Conservation (phyloP, 2,888 invertebrate genomes). For the Galerucella nymphaeae region DNA sequence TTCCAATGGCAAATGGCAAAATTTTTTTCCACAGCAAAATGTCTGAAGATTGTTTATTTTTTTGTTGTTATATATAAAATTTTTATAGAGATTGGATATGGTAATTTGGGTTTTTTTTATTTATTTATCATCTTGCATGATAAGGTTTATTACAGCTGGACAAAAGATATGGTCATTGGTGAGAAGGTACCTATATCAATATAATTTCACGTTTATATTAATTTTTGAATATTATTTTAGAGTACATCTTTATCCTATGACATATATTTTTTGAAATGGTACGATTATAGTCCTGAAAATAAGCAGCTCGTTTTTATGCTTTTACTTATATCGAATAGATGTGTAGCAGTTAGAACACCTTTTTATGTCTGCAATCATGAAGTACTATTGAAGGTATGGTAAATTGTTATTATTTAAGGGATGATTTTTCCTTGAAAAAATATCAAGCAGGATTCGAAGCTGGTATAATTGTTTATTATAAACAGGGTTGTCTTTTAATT, state of each 20-base stretch:
- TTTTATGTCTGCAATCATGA: neutral
- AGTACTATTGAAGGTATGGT: neutral
- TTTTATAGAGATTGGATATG: neutral
- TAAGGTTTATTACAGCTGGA: neutral
- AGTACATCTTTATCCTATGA: neutral
- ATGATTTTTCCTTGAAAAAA: no score
- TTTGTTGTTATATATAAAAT: neutral
- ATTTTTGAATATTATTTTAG: neutral
- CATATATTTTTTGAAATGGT: neutral
- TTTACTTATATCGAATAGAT: neutral
- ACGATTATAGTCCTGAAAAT: constrained; percentile 3
- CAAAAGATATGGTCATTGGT: neutral
- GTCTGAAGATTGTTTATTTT: no score
- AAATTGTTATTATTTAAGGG: neutral
- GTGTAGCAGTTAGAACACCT: neutral
- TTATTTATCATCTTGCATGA: neutral
- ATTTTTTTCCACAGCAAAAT: no score
- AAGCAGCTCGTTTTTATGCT: neutral
- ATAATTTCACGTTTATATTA: neutral
- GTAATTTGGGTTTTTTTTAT: neutral
- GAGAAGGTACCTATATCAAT: neutral
- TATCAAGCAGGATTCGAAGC: no score
- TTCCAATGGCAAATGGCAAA: no score
- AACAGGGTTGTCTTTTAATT: no score
- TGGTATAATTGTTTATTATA: no score